Evolutionary conservation across 2,888 invertebrate genomes (phyloP).

Genomic region (Fragum fragum): DNA sequence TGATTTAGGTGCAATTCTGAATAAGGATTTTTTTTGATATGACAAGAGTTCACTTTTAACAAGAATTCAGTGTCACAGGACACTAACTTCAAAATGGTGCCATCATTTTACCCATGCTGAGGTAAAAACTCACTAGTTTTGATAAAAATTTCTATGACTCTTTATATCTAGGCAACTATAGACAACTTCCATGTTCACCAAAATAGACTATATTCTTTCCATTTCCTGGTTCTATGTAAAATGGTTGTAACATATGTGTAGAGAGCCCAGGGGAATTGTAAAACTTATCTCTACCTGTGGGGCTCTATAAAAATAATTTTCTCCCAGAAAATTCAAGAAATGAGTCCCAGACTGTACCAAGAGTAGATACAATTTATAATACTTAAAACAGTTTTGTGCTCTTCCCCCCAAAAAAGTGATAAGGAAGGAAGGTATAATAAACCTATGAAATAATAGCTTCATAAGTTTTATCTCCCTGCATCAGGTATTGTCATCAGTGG

Average conservation of each 20-base stretch:
- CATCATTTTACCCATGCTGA: too few relatives aligned
- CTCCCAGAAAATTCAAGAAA: neutral
- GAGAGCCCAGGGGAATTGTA: neutral
- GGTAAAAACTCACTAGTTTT: too few relatives aligned
- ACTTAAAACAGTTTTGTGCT: neutral
- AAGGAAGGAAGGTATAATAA: constrained; percentile 8
- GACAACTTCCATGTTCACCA: neutral
- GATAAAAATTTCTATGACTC: too few relatives aligned
- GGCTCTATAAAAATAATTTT: neutral
- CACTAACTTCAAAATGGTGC: too few relatives aligned
- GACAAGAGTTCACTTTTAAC: too few relatives aligned
- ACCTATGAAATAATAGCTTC: constrained; percentile 22
- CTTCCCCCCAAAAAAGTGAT: neutral
- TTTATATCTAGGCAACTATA: too few relatives aligned
- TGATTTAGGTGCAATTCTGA: too few relatives aligned
- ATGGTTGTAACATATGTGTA: neutral
- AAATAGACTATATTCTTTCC: neutral
- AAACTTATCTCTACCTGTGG: constrained; percentile 15
- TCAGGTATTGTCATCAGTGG: constrained; percentile 8
- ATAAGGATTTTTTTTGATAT: too few relatives aligned
- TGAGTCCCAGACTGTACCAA: too few relatives aligned
- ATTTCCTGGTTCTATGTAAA: constrained; percentile 3
- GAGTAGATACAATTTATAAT: too few relatives aligned
- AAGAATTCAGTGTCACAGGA: too few relatives aligned
- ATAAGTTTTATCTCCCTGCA: constrained; percentile 14